Evolutionary conservation across 1,140 invertebrate species (phyloP).

Genomic region (Myzus persicae): DNA sequence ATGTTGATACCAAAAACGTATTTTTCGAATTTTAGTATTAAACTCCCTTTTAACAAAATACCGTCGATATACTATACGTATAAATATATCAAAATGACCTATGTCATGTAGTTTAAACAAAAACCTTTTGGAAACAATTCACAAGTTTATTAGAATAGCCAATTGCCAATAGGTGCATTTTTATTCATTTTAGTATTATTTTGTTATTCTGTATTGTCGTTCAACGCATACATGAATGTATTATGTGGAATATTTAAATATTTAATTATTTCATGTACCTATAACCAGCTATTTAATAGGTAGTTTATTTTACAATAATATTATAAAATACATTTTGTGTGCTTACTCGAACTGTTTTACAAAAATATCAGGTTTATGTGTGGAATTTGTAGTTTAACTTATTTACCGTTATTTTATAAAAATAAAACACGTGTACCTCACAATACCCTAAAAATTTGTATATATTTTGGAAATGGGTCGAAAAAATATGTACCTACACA

Average conservation of each 20-base stretch:
- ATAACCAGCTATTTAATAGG: not conserved
- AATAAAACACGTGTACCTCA: not conserved
- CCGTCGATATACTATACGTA: not conserved
- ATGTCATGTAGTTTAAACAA: not conserved
- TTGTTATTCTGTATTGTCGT: not conserved
- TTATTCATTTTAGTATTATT: not conserved
- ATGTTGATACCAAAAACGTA: not conserved
- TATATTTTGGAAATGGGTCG: not conserved
- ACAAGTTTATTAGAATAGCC: not conserved
- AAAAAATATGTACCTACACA: not conserved
- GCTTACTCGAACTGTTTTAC: not conserved
- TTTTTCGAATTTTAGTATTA: not conserved
- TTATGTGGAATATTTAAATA: not conserved
- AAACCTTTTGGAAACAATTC: not conserved
- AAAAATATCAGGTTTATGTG: conserved; percentile 9
- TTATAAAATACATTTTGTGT: not conserved
- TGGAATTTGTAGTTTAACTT: conserved; percentile 27
- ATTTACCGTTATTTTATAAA: conserved; percentile 19
- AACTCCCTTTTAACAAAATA: not conserved
- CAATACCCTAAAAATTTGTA: not conserved
- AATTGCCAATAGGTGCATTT: no score
- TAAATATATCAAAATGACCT: not conserved
- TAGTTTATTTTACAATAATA: not conserved
- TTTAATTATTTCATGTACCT: not conserved
- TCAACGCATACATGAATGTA: not conserved